Conservation (phyloP, 2,888 invertebrate species). For the Trileptium ribeirensis region DNA sequence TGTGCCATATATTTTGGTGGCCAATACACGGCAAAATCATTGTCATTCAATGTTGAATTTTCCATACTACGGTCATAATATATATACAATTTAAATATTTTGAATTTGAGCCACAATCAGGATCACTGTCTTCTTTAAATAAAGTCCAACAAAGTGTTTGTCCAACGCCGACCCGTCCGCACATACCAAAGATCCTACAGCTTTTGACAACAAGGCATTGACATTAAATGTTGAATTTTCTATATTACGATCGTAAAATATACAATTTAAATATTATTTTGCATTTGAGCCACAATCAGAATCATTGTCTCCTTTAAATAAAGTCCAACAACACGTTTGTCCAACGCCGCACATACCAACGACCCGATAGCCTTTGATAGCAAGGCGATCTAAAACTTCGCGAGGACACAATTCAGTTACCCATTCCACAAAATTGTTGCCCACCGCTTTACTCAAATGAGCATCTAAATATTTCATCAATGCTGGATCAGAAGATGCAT, state of each 20-base stretch:
- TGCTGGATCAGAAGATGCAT: slow-evolving; percentile 53
- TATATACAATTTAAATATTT: too few relatives aligned
- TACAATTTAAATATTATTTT: too few relatives aligned
- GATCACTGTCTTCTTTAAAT: slow-evolving; percentile 47
- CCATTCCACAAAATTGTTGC: slow-evolving; percentile 52
- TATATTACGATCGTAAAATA: too few relatives aligned
- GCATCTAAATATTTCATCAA: slow-evolving; percentile 53
- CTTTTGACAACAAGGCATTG: slow-evolving; percentile 53
- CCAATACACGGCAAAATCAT: too few relatives aligned
- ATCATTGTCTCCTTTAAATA: slow-evolving; percentile 49
- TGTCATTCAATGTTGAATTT: too few relatives aligned
- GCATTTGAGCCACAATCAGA: too few relatives aligned
- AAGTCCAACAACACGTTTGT: slow-evolving; percentile 58
- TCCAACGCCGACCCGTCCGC: slow-evolving; percentile 56
- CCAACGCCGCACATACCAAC: slow-evolving; percentile 55
- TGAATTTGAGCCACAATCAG: too few relatives aligned
- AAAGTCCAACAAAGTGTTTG: slow-evolving; percentile 58
- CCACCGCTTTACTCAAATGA: slow-evolving; percentile 46
- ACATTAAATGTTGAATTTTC: too few relatives aligned
- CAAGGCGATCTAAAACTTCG: slow-evolving; percentile 54
- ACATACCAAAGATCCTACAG: slow-evolving; percentile 53
- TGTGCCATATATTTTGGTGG: too few relatives aligned
- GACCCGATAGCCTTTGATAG: slow-evolving; percentile 53
- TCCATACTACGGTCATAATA: too few relatives aligned
- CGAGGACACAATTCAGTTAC: slow-evolving; percentile 51